Base-by-base conservation (phyloP, 1,140 invertebrate species). In the Lucilia sericata region DNA sequence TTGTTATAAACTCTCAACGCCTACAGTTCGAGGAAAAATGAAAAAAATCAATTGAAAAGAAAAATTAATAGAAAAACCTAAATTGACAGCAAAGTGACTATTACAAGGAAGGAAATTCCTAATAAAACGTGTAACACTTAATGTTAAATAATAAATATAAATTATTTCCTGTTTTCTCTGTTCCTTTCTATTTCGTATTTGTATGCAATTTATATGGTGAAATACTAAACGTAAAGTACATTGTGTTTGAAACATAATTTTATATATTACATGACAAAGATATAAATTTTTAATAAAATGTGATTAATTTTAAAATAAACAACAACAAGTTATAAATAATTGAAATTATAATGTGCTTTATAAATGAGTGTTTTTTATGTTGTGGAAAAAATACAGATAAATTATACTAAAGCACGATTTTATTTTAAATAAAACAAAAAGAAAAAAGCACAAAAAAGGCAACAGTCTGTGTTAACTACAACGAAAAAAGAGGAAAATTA, bases 91-190 rank as follows among this genome's bases (percentile, higher is more conserved):
- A 42, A 42, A 42, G 42, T 42, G 42, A 7, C 42, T 10, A 42
- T 76, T 34, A 76, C 25, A 42, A 21, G 74, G 74, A 76, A 76
- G 74, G 76, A 80, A 80, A 80, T 80, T 80, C 76, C 9, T 21
- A 9, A 80, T 80, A 80, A 80, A 80, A 80, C 30, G 42, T 80
- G 36, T 80, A 21, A 51, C 19, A 21, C 3, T 80, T 49, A 80
- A 78, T 47, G 36, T 34, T 36, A 55, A 49, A 2, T 74, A 70
- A 30, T 74, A n/a, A 14, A 51, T 12, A 49, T 55, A 65, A 51
- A 34, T 25, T 78, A 10, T 2, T 84, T 12, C 10, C 9, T 47
- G 19, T 21, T 36, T 17, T 5, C 75, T 60, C 13, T 60, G 1
- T 5, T n/a, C 13, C 13, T 60, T n/a, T 12, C 51, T 55, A 3